Conservation (phyloP, 2,113 vertebrate species). For the Sebastes fasciatus region DNA sequence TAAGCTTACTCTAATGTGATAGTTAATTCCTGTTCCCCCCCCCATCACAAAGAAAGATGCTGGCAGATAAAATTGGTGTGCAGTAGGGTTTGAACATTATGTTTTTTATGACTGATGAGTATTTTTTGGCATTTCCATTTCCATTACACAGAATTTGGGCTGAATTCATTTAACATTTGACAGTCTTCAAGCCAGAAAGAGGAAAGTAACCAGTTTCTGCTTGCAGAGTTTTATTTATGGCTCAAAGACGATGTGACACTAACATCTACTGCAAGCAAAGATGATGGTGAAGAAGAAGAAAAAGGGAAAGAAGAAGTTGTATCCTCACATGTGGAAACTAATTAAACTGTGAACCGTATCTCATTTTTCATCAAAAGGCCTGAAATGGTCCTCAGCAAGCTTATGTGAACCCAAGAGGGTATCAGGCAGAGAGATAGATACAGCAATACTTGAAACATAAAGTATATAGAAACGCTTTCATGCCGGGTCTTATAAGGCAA, state of each 20-base stretch:
- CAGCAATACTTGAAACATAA: conserved; percentile 27
- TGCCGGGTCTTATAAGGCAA: background rate
- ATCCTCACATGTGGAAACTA: conserved; percentile 40
- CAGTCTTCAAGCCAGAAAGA: conserved; percentile 51
- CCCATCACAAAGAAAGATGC: conserved; percentile 70
- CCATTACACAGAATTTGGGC: conserved; percentile 66
- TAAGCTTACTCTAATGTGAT: conserved; percentile 66
- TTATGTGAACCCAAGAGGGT: conserved; percentile 25
- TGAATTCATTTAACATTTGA: conserved; percentile 62
- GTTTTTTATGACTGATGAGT: conserved; percentile 51
- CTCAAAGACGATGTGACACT: conserved; percentile 38
- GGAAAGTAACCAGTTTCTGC: conserved; percentile 33
- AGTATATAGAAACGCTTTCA: conserved; percentile 16
- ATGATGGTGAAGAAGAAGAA: background rate
- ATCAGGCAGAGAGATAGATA: conserved; percentile 38
- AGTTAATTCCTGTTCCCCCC: conserved; percentile 62
- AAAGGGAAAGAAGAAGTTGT: conserved; percentile 14
- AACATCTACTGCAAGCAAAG: conserved; percentile 10
- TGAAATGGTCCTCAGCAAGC: conserved; percentile 40
- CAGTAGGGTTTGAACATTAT: conserved; percentile 60
- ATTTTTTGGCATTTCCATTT: conserved; percentile 69
- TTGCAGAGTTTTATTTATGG: conserved; percentile 37
- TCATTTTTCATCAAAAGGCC: conserved; percentile 43
- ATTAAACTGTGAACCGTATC: conserved; percentile 63
- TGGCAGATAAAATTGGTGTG: conserved; percentile 68